Evolutionary conservation across 2,797 vertebrate genomes (phyloP).

Genomic region (Gorsachius magnificus): DNA sequence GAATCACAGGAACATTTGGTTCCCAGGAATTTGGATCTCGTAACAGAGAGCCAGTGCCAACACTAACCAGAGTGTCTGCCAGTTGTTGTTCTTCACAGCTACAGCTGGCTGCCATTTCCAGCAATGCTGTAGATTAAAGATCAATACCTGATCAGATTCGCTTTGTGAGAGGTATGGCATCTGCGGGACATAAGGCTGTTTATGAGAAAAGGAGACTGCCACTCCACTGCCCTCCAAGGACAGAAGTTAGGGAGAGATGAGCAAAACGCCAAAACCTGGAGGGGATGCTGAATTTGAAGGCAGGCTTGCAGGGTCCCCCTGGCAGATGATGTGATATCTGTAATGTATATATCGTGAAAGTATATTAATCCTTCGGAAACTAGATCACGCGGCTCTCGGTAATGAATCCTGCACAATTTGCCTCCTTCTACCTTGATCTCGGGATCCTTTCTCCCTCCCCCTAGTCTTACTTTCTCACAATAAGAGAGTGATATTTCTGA

Average conservation of each 20-base stretch:
- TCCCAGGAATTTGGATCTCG: constrained; percentile 77
- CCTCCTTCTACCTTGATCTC: background rate
- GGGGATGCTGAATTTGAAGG: background rate
- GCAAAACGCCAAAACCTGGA: background rate
- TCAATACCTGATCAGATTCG: constrained; percentile 54
- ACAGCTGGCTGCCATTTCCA: constrained; percentile 73
- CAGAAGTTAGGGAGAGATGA: background rate
- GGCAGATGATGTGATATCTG: background rate
- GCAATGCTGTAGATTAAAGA: constrained; percentile 37
- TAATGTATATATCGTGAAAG: background rate
- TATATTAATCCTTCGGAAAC: background rate
- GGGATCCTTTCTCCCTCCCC: background rate
- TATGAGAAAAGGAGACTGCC: background rate
- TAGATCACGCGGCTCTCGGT: background rate
- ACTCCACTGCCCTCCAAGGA: background rate
- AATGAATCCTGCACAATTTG: background rate
- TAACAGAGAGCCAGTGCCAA: constrained; percentile 68
- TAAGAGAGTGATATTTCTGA: background rate
- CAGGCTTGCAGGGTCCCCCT: background rate
- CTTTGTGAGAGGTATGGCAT: background rate
- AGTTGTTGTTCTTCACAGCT: constrained; percentile 74
- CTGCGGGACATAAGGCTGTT: background rate
- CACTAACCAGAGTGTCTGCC: constrained; percentile 72
- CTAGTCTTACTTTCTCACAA: background rate
- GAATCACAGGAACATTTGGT: constrained; percentile 80